A percentile compares a stretch with the other conserved stretches of the same genome.
Conservation (phyloP, 2,888 invertebrate species). For the Megaustenia siamemsis region DNA sequence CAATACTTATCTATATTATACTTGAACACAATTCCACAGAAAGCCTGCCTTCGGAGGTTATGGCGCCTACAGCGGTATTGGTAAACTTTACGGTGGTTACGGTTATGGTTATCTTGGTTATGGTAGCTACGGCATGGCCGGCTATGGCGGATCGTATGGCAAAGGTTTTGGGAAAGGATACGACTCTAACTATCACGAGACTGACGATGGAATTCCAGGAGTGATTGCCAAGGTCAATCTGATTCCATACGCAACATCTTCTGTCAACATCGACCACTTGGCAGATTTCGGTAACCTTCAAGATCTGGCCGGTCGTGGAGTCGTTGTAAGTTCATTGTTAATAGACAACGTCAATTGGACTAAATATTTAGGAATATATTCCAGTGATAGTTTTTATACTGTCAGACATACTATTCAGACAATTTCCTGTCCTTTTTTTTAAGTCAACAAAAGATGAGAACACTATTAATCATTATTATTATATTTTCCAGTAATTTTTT, state of each 20-base stretch:
- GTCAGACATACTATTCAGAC: too few species aligned
- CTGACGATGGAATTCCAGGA: slow-evolving; percentile 7
- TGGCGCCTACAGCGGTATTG: not conserved
- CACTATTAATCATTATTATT: too few species aligned
- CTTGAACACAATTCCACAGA: too few species aligned
- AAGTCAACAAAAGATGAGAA: too few species aligned
- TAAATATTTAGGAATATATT: too few species aligned
- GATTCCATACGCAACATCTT: slow-evolving; percentile 35
- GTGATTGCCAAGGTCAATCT: slow-evolving; percentile 43
- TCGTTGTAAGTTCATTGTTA: slow-evolving; percentile 40
- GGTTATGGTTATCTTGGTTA: not conserved
- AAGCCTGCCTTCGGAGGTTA: not conserved
- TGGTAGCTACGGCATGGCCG: not conserved
- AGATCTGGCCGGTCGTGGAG: slow-evolving; percentile 49
- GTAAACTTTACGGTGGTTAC: not conserved
- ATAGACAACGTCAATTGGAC: too few species aligned
- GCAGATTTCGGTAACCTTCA: slow-evolving; percentile 11
- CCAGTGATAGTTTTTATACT: too few species aligned
- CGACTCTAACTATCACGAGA: not conserved
- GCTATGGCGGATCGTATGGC: not conserved
- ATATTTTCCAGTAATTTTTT: too few species aligned
- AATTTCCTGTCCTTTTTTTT: too few species aligned
- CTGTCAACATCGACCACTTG: slow-evolving; percentile 41
- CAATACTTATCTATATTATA: too few species aligned
- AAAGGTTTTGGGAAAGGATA: not conserved